Percentiles rank a stretch among this genome's conserved stretches.
phyloP scores from a whole-genome alignment of 2,888 invertebrate genomes.

The Brachylomia viminalis region DNA sequence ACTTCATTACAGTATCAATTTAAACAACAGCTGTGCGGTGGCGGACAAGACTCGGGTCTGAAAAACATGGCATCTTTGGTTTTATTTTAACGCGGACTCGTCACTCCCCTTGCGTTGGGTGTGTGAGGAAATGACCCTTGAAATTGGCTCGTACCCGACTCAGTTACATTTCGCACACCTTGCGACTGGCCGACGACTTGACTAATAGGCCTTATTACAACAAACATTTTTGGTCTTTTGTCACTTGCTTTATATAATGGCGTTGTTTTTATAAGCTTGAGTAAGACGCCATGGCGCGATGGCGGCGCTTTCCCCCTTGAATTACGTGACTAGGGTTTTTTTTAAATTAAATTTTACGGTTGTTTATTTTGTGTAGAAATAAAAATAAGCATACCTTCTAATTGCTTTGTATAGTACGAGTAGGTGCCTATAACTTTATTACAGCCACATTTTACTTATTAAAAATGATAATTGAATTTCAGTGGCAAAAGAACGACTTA shows the following conservation, averaged over 20 bases:
- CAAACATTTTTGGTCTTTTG: conserved; percentile 78
- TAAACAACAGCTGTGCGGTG: conserved; percentile 77
- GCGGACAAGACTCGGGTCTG: conserved; percentile 58
- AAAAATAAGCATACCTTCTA: background rate
- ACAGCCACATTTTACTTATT: background rate
- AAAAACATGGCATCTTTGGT: conserved; percentile 73
- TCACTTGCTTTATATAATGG: conserved; percentile 79
- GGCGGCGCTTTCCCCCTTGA: conserved; percentile 44
- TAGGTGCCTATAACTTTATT: background rate
- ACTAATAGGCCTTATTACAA: conserved; percentile 86
- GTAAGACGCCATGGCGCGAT: conserved; percentile 50
- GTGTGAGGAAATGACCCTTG: conserved; percentile 88
- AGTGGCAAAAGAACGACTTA: background rate
- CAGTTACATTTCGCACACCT: conserved; percentile 85
- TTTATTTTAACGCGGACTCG: conserved; percentile 76
- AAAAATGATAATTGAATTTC: background rate
- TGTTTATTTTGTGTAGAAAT: conserved; percentile 14
- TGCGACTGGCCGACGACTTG: conserved; percentile 80
- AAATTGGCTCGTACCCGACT: conserved; percentile 84
- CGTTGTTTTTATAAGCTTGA: conserved; percentile 69
- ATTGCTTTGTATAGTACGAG: background rate
- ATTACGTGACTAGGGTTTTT: conserved; percentile 24
- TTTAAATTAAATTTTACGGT: conserved; percentile 37
- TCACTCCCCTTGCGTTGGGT: conserved; percentile 74
- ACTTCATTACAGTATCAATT: conserved; percentile 68